Base-by-base conservation (phyloP, 2,797 vertebrate species). In the Gymnothorax javanicus region DNA sequence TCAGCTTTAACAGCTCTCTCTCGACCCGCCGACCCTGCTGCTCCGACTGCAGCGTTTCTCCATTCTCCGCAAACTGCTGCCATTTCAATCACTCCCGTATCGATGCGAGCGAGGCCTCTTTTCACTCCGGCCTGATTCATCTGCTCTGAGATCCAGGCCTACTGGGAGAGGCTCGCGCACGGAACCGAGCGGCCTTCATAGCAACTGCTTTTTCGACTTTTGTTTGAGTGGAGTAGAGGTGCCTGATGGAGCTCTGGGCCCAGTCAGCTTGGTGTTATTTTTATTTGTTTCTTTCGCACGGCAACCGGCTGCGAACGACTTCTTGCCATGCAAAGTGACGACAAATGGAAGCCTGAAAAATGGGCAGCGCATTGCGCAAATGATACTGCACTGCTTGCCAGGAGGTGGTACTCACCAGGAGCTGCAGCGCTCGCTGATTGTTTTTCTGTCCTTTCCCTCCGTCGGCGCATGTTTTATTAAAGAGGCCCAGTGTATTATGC, bases 401-500 rank as follows among this genome's bases (percentile, higher is more conserved):
- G 60, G 71, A 83, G 83, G 85, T 20, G 84, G 64, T 77, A 54
- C 81, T 90, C 84, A 82, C 60, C 86, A 57, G 89, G 59, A 90
- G 89, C 85, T 85, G 87, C 79, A 88, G 84, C 60, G 82, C 91
- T 90, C 89, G 71, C 86, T 90, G 87, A 91, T 91, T 89, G 56
- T 90, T 90, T 90, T 33, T 86, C 8, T n/a, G 17, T 67, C 20
- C 62, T 23, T 23, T 2, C 11, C 62, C 20, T 62, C 60, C 85
- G 20, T 73, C 83, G 90, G 83, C 89, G 85, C 87, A 89, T 90
- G 85, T 91, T 93, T 93, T 93, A 91, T 93, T 92, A 89, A 93
- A 91, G 83, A 79, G 87, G 43, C 23, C 50, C 69, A 82, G 9
- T 71, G 62, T 57, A 84, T 88, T 87, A 85, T 11, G 67, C 86